phyloP scores from a whole-genome alignment of 2,797 vertebrate genomes.

The Fratercula arctica region DNA sequence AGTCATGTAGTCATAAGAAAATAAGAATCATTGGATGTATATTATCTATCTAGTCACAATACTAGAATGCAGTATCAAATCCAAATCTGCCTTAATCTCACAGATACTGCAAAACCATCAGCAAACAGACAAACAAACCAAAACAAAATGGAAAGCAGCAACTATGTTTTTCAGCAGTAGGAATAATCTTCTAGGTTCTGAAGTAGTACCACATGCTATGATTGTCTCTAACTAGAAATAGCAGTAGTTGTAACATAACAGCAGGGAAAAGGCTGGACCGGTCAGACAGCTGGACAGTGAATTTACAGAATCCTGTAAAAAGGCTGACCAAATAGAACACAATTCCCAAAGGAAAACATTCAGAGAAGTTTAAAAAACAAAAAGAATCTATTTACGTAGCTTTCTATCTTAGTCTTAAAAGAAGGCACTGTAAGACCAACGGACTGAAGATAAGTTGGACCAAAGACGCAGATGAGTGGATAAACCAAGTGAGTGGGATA shows the following conservation, averaged over 20 bases:
- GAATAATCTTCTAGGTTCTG: neutral
- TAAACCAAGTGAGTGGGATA: neutral
- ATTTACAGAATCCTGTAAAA: neutral
- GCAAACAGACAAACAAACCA: neutral
- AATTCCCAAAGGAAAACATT: neutral
- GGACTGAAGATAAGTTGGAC: neutral
- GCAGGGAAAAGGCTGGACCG: neutral
- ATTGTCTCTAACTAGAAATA: neutral
- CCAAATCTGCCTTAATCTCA: neutral
- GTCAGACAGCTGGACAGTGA: neutral
- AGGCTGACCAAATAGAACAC: neutral
- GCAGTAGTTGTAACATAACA: neutral
- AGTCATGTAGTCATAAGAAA: neutral
- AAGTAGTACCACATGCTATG: neutral
- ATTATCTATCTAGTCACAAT: neutral
- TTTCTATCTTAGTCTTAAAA: neutral
- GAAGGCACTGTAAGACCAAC: neutral
- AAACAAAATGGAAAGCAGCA: neutral
- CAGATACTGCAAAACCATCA: neutral
- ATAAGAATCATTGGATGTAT: neutral
- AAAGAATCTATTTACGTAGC: neutral
- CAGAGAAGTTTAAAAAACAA: neutral
- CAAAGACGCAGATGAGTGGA: neutral
- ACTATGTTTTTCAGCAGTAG: neutral
- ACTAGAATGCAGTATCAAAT: neutral